Base-by-base conservation (phyloP, 2,797 vertebrate species). In the Lophius americanus region DNA sequence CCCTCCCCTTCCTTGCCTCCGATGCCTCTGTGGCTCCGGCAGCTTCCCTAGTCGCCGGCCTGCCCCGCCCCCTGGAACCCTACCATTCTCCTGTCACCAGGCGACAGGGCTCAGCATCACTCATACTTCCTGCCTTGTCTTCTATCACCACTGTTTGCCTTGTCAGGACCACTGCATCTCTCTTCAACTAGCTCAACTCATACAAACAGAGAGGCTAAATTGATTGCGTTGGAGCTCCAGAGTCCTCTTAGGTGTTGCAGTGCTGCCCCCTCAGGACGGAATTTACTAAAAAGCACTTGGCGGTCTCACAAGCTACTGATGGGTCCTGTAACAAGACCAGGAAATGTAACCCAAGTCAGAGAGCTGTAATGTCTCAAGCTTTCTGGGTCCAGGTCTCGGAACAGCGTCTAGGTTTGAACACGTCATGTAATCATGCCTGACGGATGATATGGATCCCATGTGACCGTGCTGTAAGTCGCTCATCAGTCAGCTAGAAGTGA, bases 131-230 rank as follows among this genome's bases (percentile, higher is more conserved):
- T 69, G 79, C 70, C 77, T 78, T 75, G 76, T 62, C 64, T 73
- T 88, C 75, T 65, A 81, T 88, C 88, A 91, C 89, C 89, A 85
- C 78, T 84, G 60, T 87, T 88, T 89, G 91, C 91, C 89, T 91
- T 85, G 87, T 76, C 68, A 70, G 84, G 86, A 82, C 71, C 65
- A 59, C 73, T 72, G 65, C 73, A 68, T 79, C 82, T 76, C 71
- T 81, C 77, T 44, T 61, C 74, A 73, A 82, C 83, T 68, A 72
- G 84, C 88, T 85, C 67, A 67, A 72, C 60, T 76, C 62, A 23
- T 23, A 23, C 23, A 23, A 23, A 23, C 64, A 4, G 65, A 79
- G 78, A 75, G 66, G 79, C 83, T 68, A 58, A 81, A 70, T 46
- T 60, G 80, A 70, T 66, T 65, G 64, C 56, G 50, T 68, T 47